Evolutionary conservation across 1,140 invertebrate species (phyloP).

Genomic region (Heliconius hermathena): DNA sequence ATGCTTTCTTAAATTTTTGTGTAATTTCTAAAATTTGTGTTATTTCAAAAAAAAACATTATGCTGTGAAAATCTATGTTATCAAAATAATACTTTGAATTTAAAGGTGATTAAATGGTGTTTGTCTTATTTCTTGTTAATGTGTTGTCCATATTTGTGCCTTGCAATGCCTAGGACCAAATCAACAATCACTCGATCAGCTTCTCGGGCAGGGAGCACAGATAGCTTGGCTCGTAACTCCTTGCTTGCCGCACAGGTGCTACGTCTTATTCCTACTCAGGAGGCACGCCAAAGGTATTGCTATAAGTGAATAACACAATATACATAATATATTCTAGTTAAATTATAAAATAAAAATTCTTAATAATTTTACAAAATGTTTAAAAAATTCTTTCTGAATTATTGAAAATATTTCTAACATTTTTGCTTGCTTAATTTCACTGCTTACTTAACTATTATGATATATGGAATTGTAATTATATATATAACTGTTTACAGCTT

Average conservation of each 20-base stretch:
- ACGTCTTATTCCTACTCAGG: slow-evolving; percentile 89
- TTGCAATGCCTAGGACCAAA: slow-evolving; percentile 58
- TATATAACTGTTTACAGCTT: too few species aligned
- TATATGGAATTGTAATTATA: too few species aligned
- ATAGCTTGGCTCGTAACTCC: slow-evolving; percentile 87
- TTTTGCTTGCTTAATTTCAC: too few species aligned
- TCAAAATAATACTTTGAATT: too few species aligned
- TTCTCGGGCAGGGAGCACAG: slow-evolving; percentile 83
- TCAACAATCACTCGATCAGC: slow-evolving; percentile 71
- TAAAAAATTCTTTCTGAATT: too few species aligned
- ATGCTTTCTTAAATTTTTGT: too few species aligned
- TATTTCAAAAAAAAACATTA: too few species aligned
- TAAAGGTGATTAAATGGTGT: background rate
- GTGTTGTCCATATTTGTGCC: slow-evolving; percentile 32
- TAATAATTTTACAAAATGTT: background rate
- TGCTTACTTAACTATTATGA: too few species aligned
- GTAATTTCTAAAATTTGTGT: too few species aligned
- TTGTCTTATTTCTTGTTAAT: slow-evolving; percentile 24
- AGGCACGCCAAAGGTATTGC: slow-evolving; percentile 87
- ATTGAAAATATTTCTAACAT: too few species aligned
- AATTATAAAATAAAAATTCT: background rate
- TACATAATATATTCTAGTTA: background rate
- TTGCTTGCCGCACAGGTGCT: slow-evolving; percentile 89
- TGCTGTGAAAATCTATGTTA: too few species aligned
- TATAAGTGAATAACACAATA: slow-evolving; percentile 5